Evolutionary conservation across 2,797 vertebrate species (phyloP).

Genomic region (Syngnathus acus): DNA sequence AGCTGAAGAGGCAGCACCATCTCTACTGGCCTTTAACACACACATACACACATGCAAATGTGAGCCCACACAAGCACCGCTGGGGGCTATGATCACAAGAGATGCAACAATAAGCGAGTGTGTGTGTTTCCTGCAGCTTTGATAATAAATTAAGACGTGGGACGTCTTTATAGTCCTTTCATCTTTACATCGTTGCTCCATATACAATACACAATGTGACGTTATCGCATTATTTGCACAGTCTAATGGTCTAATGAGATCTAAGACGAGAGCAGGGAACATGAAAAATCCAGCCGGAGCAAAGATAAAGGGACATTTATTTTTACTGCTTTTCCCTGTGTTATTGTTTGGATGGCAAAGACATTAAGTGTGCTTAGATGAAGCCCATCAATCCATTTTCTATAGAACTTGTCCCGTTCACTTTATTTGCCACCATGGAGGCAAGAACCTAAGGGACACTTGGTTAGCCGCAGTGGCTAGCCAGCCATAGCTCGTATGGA

Average conservation of each 20-base stretch:
- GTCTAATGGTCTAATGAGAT: not conserved
- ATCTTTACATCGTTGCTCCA: not conserved
- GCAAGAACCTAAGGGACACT: no score
- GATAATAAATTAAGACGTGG: slow-evolving; percentile 31
- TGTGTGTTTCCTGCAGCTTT: slow-evolving; percentile 35
- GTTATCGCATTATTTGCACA: not conserved
- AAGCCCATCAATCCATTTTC: not conserved
- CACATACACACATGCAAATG: slow-evolving; percentile 5
- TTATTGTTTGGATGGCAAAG: not conserved
- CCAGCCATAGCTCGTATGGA: no score
- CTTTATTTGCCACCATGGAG: no score
- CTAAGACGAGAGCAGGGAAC: not conserved
- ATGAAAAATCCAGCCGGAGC: not conserved
- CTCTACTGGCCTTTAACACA: slow-evolving; percentile 20
- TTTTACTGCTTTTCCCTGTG: not conserved
- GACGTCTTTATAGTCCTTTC: not conserved
- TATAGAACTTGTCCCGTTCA: not conserved
- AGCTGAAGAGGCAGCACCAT: slow-evolving; percentile 27
- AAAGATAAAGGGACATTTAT: no score
- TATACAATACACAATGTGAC: not conserved
- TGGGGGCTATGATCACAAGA: slow-evolving; percentile 42
- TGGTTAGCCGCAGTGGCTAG: no score
- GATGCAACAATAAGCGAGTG: slow-evolving; percentile 23
- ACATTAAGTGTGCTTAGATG: not conserved
- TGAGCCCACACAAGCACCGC: slow-evolving; percentile 7